Base-by-base conservation (phyloP, 2,113 vertebrate genomes). In the Dicrurus megarhynchus region DNA sequence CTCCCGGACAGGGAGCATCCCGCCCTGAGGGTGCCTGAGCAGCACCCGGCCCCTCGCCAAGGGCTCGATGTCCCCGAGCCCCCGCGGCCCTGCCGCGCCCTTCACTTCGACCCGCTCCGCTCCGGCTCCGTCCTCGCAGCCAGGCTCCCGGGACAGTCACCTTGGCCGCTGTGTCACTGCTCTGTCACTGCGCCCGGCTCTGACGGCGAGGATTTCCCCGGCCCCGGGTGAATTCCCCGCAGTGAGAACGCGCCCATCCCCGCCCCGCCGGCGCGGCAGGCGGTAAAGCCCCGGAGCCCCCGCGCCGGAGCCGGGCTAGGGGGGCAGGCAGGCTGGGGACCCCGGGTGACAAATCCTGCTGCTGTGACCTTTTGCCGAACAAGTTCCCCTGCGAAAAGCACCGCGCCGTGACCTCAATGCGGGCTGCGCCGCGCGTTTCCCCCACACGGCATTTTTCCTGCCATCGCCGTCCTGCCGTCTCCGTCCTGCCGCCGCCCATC, bases 1-100 rank as follows among this genome's bases (percentile, higher is more conserved):
- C 24, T 30, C 28, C 16, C 28, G 20, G 22, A 9, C 46, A 19
- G 32, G 32, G 27, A 59, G 7, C 53, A 59, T 68, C 33, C 13
- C 26, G 4, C 61, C 61, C 52, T 49, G 52, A 4, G 20, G 6
- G 42, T 49, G 35, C 35, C 50, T 13, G 57, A 81, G 37, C 57
- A 39, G n/a, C 16, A 3, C 7, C 1, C 0, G 39, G 44, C 16
- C 56, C 20, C 6, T 1, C 10, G 9, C 2, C 2, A 24, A 19
- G 37, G 26, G 18, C n/a, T 39, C 10, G 3, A 11, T 20, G 41
- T 23, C 33, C 20, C 46, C 33, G 27, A 44, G 22, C 11, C 33
- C 7, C 23, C 46, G 10, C 15, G 7, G 57, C 35, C 37, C 37
- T 19, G 42, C 27, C 37, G 37, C 22, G 28, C 37, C 37, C 41